Evolutionary conservation across 64 coral and sea anemone species (phyloP).

Genomic region (Trachythela sp.): DNA sequence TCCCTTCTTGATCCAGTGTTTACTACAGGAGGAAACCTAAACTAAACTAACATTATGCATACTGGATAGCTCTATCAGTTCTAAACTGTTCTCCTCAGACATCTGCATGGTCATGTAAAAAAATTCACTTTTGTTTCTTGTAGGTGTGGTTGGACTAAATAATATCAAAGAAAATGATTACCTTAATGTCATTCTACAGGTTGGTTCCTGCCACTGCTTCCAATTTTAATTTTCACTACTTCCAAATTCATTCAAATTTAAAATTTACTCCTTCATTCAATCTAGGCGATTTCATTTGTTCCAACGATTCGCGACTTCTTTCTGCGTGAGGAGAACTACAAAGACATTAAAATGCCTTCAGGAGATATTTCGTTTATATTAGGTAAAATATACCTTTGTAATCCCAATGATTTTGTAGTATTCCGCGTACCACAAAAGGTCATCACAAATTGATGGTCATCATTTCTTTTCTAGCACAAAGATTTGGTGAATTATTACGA

Average conservation of each 20-base stretch:
- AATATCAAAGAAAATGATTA: conserved; percentile 99
- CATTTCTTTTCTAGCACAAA: conserved; percentile 51
- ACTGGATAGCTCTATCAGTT: no score
- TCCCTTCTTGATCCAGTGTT: no score
- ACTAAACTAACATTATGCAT: no score
- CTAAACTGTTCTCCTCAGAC: no score
- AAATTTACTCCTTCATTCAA: neutral
- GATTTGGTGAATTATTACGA: conserved; percentile 84
- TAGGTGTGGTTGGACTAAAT: conserved; percentile 91
- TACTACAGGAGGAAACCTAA: no score
- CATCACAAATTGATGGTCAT: neutral
- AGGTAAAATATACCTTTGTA: conserved; percentile 49
- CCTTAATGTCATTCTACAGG: conserved; percentile 88
- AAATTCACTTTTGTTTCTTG: neutral
- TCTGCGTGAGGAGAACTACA: conserved; percentile 87
- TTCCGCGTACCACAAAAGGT: neutral
- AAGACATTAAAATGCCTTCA: conserved; percentile 76
- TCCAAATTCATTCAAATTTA: neutral
- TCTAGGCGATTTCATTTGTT: conserved; percentile 87
- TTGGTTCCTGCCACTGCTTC: neutral
- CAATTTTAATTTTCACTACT: neutral
- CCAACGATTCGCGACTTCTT: conserved; percentile 83
- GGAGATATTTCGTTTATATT: conserved; percentile 79
- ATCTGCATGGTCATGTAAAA: neutral
- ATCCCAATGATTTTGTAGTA: neutral